Conservation (phyloP, 2,888 invertebrate genomes). For the Spatulosminthurus flaviceps region DNA sequence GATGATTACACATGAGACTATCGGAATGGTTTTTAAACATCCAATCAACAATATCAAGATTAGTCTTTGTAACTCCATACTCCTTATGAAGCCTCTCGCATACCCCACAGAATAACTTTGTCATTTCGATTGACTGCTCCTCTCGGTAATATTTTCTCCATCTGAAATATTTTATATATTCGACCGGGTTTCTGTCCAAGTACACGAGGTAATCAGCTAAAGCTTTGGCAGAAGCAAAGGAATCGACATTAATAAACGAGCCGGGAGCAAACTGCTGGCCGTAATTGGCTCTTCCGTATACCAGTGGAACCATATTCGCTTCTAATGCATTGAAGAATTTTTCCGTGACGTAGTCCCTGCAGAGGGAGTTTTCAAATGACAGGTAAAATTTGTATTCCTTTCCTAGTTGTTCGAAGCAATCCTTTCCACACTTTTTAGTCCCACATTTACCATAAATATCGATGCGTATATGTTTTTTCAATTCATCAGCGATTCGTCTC, state of each 20-base stretch:
- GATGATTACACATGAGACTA: no score
- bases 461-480: no score
- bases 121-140: neutral
- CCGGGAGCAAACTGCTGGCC: constrained; percentile 62
- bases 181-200: constrained; percentile 58
- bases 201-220: constrained; percentile 63
- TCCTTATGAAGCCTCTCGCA: no score
- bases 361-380: constrained; percentile 49
- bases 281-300: constrained; percentile 64
- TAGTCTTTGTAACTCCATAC: no score
- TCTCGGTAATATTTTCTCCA: constrained; percentile 50
- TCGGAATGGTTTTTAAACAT: no score
- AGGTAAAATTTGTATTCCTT: constrained; percentile 34
- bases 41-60: no score
- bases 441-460: no score
- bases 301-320: constrained; percentile 59
- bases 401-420: no score
- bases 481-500: neutral
- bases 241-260: constrained; percentile 65
- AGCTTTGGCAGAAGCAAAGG: constrained; percentile 62
- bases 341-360: constrained; percentile 50
- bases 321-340: constrained; percentile 50
- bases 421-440: no score
- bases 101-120: no score
- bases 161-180: constrained; percentile 55